These are phyloP conservation scores for Serrognathus titanus DNA, from an alignment of 2,888 invertebrate species.

Conservation along the genomic window DNA sequence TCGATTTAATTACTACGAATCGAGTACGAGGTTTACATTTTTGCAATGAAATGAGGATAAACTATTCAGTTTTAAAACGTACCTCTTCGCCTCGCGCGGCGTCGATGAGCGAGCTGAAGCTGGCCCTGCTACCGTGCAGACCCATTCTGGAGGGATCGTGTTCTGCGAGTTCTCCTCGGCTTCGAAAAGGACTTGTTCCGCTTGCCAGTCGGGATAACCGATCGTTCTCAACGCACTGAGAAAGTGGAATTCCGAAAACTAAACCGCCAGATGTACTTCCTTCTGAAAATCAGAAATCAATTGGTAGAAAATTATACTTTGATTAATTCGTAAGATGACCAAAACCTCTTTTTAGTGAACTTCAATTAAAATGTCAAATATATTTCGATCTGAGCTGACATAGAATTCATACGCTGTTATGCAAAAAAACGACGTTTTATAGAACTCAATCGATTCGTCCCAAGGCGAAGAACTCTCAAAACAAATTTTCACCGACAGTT, in stretches of 20 bases:
- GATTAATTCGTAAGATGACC: no score
- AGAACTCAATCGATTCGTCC: no score
- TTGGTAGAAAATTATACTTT: no score
- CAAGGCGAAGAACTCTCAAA: no score
- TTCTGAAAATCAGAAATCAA: constrained; percentile 29
- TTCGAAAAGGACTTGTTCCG: constrained; percentile 34
- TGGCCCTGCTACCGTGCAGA: constrained; percentile 60
- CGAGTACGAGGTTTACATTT: no score
- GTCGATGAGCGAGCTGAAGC: constrained; percentile 69
- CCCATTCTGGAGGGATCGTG: constrained; percentile 46
- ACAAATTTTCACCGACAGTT: no score
- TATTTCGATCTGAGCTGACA: not conserved
- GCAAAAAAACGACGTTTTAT: no score
- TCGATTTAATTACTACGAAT: no score
- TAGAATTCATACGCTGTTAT: not conserved
- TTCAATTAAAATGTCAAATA: no score
- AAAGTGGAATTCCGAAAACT: constrained; percentile 82
- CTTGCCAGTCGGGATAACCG: constrained; percentile 51
- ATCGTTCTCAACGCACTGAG: constrained; percentile 83
- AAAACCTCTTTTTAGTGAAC: no score
- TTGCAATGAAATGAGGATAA: no score
- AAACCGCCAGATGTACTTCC: constrained; percentile 52
- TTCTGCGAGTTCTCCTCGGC: constrained; percentile 33
- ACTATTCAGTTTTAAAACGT: constrained; percentile 35
- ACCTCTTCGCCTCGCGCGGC: constrained; percentile 56